Evolutionary conservation across 2,113 vertebrate genomes (phyloP), one percentile per base, ranked within the genome.

Genomic region (Caranx melampygus): DNA sequence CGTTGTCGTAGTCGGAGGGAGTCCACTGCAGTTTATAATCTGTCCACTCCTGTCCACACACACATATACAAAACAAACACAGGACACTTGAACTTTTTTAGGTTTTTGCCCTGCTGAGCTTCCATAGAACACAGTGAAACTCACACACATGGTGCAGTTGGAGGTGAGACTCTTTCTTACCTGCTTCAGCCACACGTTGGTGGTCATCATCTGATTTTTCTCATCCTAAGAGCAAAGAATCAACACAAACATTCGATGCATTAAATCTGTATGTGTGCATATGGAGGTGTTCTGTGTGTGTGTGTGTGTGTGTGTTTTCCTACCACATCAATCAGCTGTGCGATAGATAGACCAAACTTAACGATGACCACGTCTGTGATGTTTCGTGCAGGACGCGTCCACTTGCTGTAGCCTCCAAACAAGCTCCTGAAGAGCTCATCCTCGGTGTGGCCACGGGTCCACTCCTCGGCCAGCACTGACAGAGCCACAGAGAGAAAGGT

Each of bases 131-230:
- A 42, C 40, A 42, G 1, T 42, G 3, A 7, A 42, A 42, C 40
- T 2, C 8, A 10, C 40, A 42, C 8, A 42, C 26, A 12, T 58
- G 21, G 3, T n/a, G 3, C n/a, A 26, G 4, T 11, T 33, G 8
- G n/a, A 10, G 14, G 13, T 33, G 14, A 8, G 26, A 16, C 5
- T 34, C 60, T 40, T 12, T 9, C 33, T 15, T 10, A 80, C 78
- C 78, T 94, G 92, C 64, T 93, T 94, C 7, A 94, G 74, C 92
- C 97, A 98, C 55, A 98, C 96, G 0, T 98, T 98, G 3, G 95
- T 98, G 73, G 97, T 98, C 97, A 97, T 98, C 97, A 98, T 97
- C 26, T 98, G 97, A 82, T 98, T 98, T 92, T 97, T 98, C 83
- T 98, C 97, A 51, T 98, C 97, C 97, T 98, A 72, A 14, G 18